Base-by-base conservation (phyloP, 1,140 invertebrate genomes). In the Zophobas morio region DNA sequence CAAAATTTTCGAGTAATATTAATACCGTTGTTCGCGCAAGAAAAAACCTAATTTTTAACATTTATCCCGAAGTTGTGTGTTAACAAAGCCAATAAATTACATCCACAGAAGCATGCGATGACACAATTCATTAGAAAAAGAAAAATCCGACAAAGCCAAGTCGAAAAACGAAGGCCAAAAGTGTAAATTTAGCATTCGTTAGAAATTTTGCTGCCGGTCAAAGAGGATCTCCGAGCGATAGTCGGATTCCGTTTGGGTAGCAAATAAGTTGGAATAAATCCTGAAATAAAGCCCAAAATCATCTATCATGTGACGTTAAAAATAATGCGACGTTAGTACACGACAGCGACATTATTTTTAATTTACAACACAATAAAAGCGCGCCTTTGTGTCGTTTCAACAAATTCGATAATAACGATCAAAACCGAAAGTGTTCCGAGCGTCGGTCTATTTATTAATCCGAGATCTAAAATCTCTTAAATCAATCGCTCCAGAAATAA, bases 281-380 rank as follows among this genome's bases (percentile, higher is more conserved):
- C 54, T 57, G 32, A 57, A 40, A 66, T 66, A 42, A 42, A 66
- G 42, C 37, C 40, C 2, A 33, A 66, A 66, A 66, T 66, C 39
- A 46, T 66, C 60, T 46, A 66, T 66, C 60, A 66, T 66, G 39
- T 33, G 60, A 20, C 60, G 60, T 66, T 66, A 66, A 66, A 66
- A 66, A 66, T 66, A 66, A 66, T 42, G 39, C 49, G n/a, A 20
- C 49, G 49, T 20, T 20, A 20, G 6, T 51, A 66, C 60, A 66
- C 32, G 60, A 66, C 60, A 66, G 60, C 60, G 1, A 40, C 60
- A 40, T 66, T 66, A 63, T 63, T 63, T 63, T 39, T 66, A 66
- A 66, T 66, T 66, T 66, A 66, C 54, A 57, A 51, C 49, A 51
- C 49, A 51, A 6, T 51, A 51, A 51, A 51, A 51, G 6, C 6